Conservation (phyloP, 1,140 invertebrate species). For the Drosophila carrolli region DNA sequence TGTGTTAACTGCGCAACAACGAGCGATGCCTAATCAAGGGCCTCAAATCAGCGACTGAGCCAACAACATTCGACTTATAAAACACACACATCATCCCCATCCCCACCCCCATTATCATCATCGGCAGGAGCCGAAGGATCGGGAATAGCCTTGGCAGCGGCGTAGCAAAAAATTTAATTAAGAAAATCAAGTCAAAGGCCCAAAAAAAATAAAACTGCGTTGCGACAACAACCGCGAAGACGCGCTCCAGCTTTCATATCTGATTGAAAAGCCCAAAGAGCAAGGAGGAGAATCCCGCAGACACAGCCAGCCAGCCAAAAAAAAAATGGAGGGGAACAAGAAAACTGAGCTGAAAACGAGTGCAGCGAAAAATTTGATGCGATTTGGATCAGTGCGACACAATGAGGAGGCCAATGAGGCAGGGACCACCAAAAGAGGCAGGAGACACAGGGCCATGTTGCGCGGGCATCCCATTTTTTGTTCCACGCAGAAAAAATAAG, state of each 20-base stretch:
- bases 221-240: conserved; percentile 74
- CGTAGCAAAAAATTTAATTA: conserved; percentile 82
- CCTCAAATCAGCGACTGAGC: conserved; percentile 70
- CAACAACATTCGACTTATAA: conserved; percentile 71
- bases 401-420: conserved; percentile 67
- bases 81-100: conserved; percentile 80
- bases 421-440: conserved; percentile 74
- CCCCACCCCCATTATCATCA: conserved; percentile 57
- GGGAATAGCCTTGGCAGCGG: conserved; percentile 67
- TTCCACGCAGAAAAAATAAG: conserved; percentile 1
- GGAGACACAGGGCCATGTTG: conserved; percentile 39
- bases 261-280: conserved; percentile 72
- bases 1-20: conserved; percentile 78
- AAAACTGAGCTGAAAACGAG: conserved; percentile 66
- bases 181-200: conserved; percentile 80
- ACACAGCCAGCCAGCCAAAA: conserved; percentile 27
- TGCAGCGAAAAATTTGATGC: conserved; percentile 73
- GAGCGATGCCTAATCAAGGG: conserved; percentile 56
- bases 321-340: conserved; percentile 28
- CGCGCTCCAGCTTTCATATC: conserved; percentile 81
- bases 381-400: conserved; percentile 78
- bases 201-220: conserved; percentile 47
- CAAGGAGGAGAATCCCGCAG: conserved; percentile 50
- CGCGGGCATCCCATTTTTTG: conserved; percentile 15
- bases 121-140: conserved; percentile 43